Evolutionary conservation across 1,140 invertebrate species (phyloP).

Genomic region (Pissodes strobi): DNA sequence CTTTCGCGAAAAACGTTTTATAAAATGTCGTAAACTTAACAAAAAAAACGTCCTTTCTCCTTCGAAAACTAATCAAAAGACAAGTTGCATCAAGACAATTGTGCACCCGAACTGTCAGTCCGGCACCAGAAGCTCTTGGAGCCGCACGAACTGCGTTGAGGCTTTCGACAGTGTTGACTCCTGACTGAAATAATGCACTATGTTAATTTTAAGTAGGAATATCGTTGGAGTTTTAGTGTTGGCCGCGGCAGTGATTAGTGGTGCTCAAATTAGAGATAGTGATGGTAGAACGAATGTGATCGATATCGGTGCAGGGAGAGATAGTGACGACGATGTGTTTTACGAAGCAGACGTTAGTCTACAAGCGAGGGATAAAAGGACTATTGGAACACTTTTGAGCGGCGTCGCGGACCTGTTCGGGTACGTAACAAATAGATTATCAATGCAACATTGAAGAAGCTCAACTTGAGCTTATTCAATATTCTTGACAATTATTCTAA

Average conservation of each 20-base stretch:
- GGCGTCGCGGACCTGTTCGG: slow-evolving; percentile 32
- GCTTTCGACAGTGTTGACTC: neutral
- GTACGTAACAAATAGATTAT: slow-evolving; percentile 6
- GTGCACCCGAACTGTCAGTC: slow-evolving; percentile 1
- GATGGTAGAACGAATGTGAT: neutral
- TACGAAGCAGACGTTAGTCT: slow-evolving; percentile 11
- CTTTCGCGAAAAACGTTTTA: slow-evolving; percentile 29
- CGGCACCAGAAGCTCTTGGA: slow-evolving; percentile 6
- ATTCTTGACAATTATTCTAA: too few species aligned
- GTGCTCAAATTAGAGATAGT: slow-evolving; percentile 8
- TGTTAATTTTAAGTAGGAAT: slow-evolving; percentile 13
- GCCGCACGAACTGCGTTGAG: neutral
- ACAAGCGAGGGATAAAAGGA: slow-evolving; percentile 32
- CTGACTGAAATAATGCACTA: slow-evolving; percentile 23
- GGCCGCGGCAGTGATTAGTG: slow-evolving; percentile 22
- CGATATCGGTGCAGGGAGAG: neutral
- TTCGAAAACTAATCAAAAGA: slow-evolving; percentile 16
- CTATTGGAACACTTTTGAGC: slow-evolving; percentile 28
- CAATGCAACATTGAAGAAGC: too few species aligned
- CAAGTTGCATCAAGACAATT: neutral
- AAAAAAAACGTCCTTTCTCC: slow-evolving; percentile 30
- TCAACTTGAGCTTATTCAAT: too few species aligned
- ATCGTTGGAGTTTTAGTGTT: slow-evolving; percentile 17
- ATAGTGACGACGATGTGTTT: slow-evolving; percentile 7
- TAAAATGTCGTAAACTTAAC: slow-evolving; percentile 29